These are phyloP conservation scores for Burhinus bistriatus DNA, from an alignment of 2,113 vertebrate species.

Conservation along the genomic window DNA sequence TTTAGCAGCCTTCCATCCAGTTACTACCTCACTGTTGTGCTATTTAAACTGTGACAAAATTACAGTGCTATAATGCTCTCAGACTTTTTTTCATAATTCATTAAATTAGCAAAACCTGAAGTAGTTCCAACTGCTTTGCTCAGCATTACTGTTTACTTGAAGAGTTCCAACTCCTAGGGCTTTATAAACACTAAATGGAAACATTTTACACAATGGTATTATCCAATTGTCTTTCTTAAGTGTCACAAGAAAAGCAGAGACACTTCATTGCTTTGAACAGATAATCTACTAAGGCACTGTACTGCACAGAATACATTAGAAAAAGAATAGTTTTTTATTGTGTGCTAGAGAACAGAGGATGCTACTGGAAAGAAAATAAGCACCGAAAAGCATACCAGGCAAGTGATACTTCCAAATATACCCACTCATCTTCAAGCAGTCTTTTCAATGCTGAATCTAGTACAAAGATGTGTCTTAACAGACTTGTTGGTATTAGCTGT, in stretches of 20 bases:
- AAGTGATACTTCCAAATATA: not conserved
- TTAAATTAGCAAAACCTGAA: not conserved
- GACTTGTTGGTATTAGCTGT: not conserved
- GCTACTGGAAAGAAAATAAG: not conserved
- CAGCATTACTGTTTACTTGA: not conserved
- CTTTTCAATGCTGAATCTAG: not conserved
- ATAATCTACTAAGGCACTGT: not conserved
- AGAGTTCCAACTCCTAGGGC: not conserved
- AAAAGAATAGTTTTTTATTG: not conserved
- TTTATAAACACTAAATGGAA: not conserved
- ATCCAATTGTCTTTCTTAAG: not conserved
- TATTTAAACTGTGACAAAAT: not conserved
- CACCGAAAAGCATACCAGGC: not conserved
- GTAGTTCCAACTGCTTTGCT: not conserved
- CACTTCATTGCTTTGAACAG: not conserved
- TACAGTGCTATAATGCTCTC: not conserved
- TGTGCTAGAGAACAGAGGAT: not conserved
- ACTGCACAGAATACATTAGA: not conserved
- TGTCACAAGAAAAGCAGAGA: not conserved
- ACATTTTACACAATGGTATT: not conserved
- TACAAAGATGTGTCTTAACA: not conserved
- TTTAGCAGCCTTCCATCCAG: not conserved
- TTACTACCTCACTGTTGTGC: not conserved
- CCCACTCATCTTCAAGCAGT: not conserved
- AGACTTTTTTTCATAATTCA: not conserved